A percentile compares a stretch with the other conserved stretches of the same genome.
Conservation (phyloP, 53 echinoderm and acorn worm species). For the Holothuria leucospilota region DNA sequence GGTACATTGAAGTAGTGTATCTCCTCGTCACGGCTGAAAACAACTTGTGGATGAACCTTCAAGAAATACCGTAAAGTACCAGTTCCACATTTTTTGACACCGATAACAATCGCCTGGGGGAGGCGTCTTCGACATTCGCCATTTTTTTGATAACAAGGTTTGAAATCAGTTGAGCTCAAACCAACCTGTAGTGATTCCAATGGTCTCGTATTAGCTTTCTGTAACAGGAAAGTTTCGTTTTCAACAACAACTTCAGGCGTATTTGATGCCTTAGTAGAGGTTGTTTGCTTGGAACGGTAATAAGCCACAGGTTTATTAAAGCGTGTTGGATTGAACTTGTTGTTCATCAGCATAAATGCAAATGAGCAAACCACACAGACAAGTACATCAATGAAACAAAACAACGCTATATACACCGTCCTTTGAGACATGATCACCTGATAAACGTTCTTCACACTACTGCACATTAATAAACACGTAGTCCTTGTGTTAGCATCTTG, state of each 20-base stretch:
- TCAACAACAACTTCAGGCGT: too few relatives aligned
- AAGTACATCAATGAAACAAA: slow-evolving; percentile 10
- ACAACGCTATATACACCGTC: background rate
- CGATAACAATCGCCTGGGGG: slow-evolving; percentile 37
- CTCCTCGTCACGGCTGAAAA: slow-evolving; percentile 23
- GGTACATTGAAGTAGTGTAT: slow-evolving; percentile 44
- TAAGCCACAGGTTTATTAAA: too few relatives aligned
- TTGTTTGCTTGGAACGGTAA: too few relatives aligned
- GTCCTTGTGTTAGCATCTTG: too few relatives aligned
- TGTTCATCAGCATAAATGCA: background rate
- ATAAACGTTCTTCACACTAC: too few relatives aligned
- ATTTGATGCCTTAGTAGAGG: too few relatives aligned
- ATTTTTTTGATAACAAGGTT: background rate
- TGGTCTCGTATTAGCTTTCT: too few relatives aligned
- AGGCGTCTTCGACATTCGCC: slow-evolving; percentile 16
- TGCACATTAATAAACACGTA: too few relatives aligned
- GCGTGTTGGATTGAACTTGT: too few relatives aligned
- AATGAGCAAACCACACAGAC: slow-evolving; percentile 8
- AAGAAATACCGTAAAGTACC: slow-evolving; percentile 45
- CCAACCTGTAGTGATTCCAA: background rate
- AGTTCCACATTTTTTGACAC: slow-evolving; percentile 51
- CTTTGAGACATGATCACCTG: background rate
- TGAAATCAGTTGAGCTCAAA: background rate
- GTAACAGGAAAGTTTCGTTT: too few relatives aligned
- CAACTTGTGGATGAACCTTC: slow-evolving; percentile 41